phyloP scores from a whole-genome alignment of 2,113 vertebrate species.

The Herpetotheres cachinnans region DNA sequence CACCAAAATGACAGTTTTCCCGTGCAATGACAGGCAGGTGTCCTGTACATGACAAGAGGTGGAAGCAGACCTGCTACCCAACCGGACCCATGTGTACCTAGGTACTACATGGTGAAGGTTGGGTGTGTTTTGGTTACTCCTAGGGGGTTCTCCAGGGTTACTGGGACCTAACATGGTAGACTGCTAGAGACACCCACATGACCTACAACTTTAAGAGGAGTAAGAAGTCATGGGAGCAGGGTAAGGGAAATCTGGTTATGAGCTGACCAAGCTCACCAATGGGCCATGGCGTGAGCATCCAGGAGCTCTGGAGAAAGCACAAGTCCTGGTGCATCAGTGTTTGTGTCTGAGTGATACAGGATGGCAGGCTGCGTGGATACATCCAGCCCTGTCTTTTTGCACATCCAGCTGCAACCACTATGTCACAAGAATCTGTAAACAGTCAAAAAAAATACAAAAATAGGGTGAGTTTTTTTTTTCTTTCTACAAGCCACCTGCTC shows the following conservation, averaged over 20 bases:
- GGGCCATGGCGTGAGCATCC: fast-evolving
- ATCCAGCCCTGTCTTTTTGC: background rate
- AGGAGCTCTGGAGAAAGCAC: background rate
- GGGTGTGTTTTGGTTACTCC: background rate
- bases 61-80: background rate
- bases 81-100: fast-evolving
- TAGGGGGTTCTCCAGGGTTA: background rate
- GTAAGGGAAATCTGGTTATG: background rate
- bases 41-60: fast-evolving
- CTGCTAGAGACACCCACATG: background rate
- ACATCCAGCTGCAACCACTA: background rate
- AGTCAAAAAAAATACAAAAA: background rate
- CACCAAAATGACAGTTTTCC: background rate
- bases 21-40: background rate
- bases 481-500: conserved; percentile 30
- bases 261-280: fast-evolving
- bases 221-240: background rate
- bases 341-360: background rate
- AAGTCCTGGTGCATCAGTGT: background rate
- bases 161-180: background rate
- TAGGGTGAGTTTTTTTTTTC: fast-evolving
- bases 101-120: background rate
- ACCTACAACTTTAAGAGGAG: background rate
- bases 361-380: background rate
- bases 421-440: conserved; percentile 6